Conservation (phyloP, 2,113 vertebrate genomes). For the Cyphomyrus plagiostoma region DNA sequence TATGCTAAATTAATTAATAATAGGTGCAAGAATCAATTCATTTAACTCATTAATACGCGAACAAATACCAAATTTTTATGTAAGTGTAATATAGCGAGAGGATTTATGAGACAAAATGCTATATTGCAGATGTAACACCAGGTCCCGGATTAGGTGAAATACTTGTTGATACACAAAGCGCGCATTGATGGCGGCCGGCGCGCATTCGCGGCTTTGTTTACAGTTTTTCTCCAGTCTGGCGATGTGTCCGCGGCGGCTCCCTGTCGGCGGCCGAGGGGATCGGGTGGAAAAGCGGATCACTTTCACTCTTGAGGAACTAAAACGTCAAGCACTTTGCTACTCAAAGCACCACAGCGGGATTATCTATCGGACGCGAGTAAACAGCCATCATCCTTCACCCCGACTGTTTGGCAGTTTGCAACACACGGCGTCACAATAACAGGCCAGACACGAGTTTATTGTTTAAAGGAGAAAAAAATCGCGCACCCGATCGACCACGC, state of each 20-base stretch:
- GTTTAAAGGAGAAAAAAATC: background rate
- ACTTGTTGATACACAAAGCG: background rate
- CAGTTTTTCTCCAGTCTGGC: background rate
- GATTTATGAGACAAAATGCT: background rate
- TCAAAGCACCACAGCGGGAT: background rate
- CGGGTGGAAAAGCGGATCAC: background rate
- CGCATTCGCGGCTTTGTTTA: background rate
- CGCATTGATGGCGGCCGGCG: background rate
- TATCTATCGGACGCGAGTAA: background rate
- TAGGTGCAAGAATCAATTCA: background rate
- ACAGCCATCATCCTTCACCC: background rate
- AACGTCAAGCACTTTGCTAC: background rate
- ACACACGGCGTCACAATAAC: background rate
- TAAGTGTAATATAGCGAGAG: background rate
- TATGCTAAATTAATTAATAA: background rate
- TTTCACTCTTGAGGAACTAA: background rate
- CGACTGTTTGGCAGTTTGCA: background rate
- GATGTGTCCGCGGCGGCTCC: background rate
- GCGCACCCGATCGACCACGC: background rate
- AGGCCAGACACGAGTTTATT: background rate
- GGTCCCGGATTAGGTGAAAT: background rate
- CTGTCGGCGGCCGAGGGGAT: background rate
- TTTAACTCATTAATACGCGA: background rate
- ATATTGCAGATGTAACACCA: background rate
- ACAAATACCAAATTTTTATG: background rate